Base-by-base conservation (phyloP, 2,113 vertebrate species). In the Oncorhynchus nerka region DNA sequence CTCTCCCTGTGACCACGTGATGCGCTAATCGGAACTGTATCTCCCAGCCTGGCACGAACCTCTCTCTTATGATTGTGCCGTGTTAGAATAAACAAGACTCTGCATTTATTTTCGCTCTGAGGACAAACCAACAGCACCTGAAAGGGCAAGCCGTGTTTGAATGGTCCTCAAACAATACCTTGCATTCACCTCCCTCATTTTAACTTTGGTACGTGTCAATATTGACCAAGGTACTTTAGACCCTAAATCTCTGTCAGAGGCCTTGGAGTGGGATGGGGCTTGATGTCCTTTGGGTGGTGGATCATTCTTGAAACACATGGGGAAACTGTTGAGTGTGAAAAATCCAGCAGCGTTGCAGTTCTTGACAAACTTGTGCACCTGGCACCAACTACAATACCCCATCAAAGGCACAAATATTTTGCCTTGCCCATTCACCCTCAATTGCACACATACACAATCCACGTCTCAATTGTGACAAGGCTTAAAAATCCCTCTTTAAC, bases 131-230 rank as follows among this genome's bases (percentile, higher is more conserved):
- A 85, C 20, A 70, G 70, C 0, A 67, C 22, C 26, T 76, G 74
- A 87, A 89, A 89, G 85, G 80, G 84, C 76, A 82, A 78, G 76
- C 28, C 4, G 19, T 88, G 81, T 89, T 89, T 86, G 67, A 87
- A 86, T 80, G 83, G 76, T 64, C 22, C n/a, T 68, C 22, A 71
- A 83, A 87, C 88, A 89, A 72, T 83, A 70, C 49, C 81, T 16
- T n/a, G n/a, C 85, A 82, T 79, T 87, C 75, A 85, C 80, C 80
- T 75, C 78, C 45, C 24, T 74, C 28, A n/a, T 68, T 85, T 81
- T 76, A 68, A 73, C 73, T 71, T 82, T 70, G 76, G 55, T 59
- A 75, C 64, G 68, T 71, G 76, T 86, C 77, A 89, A 87, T 86
- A 88, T 87, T 82, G 83, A 88, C 86, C 65, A 19, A 70, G 68